Base-by-base conservation (phyloP, 1,140 invertebrate species). In the Spodoptera frugiperda region DNA sequence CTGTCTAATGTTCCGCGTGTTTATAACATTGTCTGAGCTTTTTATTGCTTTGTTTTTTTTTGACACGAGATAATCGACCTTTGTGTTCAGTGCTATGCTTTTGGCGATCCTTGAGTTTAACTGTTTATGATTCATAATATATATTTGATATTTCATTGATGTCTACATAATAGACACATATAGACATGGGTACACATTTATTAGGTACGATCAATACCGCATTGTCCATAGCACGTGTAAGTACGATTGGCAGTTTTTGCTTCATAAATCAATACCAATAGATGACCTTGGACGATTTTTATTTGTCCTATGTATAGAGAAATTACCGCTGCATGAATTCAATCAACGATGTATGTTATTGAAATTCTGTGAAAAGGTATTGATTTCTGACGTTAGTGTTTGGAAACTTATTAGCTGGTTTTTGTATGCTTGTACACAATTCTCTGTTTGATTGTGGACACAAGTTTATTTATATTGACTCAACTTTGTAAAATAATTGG, bases 1-100 rank as follows among this genome's bases (percentile, higher is more conserved):
- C 11, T 39, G 54, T 51, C n/a, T 59, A 21, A 72, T 59, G 71
- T 73, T 73, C 71, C 71, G 71, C 55, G 54, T 73, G 33, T 51
- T 55, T 57, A 59, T 70, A 11, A 21, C 55, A 61, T 61, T 73
- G 54, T 59, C 33, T 46, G 21, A 71, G 15, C 30, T 61, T 72
- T 39, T 73, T 59, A 61, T 59, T 61, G 71, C 46, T 73, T 49
- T 61, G 71, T 73, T 59, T 54, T 55, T 49, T 44, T 59, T 17
- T 61, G 49, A 48, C 1, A 21, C 17, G 12, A 57, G 39, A 48
- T 61, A 73, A 72, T 46, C 39, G 25, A 54, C 70, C 39, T 48
- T 72, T 57, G 17, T 19, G 12, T 72, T n/a, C 3, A 9, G 19
- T 33, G 3, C 3, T 8, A 5, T 21, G 21, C 15, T 30, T 70